Conservation (phyloP, 2,797 vertebrate species). For the Myotis pilosus region DNA sequence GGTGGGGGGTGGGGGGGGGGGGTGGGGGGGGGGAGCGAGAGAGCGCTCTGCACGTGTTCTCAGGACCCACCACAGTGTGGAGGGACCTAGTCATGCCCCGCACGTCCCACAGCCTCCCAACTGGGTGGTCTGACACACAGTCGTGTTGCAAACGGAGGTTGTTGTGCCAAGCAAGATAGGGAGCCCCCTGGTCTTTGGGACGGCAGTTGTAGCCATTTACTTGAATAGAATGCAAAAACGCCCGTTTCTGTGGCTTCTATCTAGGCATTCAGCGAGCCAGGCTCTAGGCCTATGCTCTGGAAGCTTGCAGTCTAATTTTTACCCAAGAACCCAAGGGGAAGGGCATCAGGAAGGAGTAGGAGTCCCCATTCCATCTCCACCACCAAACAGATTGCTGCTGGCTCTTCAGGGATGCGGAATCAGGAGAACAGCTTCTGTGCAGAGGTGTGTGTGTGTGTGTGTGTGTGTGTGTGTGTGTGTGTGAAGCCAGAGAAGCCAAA, state of each 20-base stretch:
- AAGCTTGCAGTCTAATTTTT: neutral
- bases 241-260: neutral
- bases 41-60: neutral
- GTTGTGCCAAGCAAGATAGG: neutral
- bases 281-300: neutral
- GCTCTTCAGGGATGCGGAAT: neutral
- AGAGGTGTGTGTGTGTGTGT: neutral
- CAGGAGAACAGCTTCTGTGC: neutral
- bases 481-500: constrained; percentile 10
- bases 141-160: neutral
- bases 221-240: neutral
- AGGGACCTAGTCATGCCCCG: neutral
- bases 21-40: too few species aligned
- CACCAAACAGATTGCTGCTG: neutral
- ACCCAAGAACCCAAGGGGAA: neutral
- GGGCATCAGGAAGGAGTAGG: neutral
- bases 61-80: constrained; percentile 1
- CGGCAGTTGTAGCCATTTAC: neutral
- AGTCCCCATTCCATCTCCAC: neutral
- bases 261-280: neutral
- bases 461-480: neutral
- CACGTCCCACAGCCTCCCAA: neutral
- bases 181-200: neutral
- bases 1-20: too few species aligned
- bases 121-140: neutral